Percentiles rank a stretch among this genome's conserved stretches.
These are phyloP conservation scores for Buphagus erythrorhynchus DNA, from an alignment of 2,797 vertebrate genomes.

Conservation along the genomic window DNA sequence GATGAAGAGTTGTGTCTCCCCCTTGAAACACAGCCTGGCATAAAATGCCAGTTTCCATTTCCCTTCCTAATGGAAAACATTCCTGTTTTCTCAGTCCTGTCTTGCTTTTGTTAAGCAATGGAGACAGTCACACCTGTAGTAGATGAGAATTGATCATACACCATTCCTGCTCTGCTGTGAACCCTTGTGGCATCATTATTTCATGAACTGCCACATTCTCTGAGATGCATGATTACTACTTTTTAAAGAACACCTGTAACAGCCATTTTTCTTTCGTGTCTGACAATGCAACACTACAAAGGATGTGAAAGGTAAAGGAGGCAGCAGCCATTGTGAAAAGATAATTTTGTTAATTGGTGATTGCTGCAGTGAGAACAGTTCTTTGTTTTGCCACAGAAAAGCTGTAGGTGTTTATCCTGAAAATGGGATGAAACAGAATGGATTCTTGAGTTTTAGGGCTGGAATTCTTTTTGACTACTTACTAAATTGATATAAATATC, in stretches of 20 bases:
- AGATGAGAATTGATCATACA: slow-evolving; percentile 18
- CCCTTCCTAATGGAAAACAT: neutral
- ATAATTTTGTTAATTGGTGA: neutral
- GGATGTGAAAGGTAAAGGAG: neutral
- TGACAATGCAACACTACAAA: neutral
- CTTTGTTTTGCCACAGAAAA: neutral
- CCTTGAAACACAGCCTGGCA: neutral
- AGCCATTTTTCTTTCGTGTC: neutral
- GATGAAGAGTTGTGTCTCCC: neutral
- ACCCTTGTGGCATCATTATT: slow-evolving; percentile 42
- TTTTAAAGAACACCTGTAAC: slow-evolving; percentile 27
- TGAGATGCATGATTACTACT: neutral
- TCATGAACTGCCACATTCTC: neutral
- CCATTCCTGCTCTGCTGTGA: neutral
- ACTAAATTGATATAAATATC: neutral
- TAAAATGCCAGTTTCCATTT: neutral
- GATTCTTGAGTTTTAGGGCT: neutral
- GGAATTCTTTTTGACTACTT: neutral
- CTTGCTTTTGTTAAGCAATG: neutral
- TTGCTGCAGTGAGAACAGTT: neutral
- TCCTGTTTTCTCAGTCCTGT: neutral
- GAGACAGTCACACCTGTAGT: slow-evolving; percentile 29
- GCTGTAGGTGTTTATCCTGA: rapidly evolving
- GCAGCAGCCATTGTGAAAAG: neutral
- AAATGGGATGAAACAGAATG: neutral